Evolutionary conservation across 1,140 invertebrate species (phyloP).

Genomic region (Drosophila hydei): DNA sequence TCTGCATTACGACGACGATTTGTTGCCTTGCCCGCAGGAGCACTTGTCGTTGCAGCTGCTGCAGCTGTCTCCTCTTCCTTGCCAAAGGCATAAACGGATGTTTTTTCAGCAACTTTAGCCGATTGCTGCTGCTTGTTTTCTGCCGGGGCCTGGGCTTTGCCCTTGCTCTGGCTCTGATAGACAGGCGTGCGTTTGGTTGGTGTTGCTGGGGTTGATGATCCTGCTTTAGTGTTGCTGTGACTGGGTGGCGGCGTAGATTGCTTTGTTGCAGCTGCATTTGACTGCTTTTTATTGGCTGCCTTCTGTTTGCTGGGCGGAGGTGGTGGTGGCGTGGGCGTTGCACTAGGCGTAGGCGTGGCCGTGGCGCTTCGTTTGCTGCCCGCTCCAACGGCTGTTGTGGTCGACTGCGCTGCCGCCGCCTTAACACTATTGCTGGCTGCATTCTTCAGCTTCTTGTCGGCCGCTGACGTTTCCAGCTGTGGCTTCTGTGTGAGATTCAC

Average conservation of each 20-base stretch:
- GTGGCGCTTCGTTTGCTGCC: constrained; percentile 35
- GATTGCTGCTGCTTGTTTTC: constrained; percentile 43
- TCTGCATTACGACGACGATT: constrained; percentile 52
- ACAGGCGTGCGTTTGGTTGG: constrained; percentile 65
- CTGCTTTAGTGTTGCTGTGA: constrained; percentile 10
- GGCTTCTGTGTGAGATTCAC: constrained; percentile 73
- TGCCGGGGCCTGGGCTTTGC: constrained; percentile 39
- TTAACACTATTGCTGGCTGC: constrained; percentile 16
- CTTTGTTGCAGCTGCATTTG: constrained; percentile 7
- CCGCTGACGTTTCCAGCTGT: constrained; percentile 15
- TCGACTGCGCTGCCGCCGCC: constrained; percentile 15
- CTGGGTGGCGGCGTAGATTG: constrained; percentile 12
- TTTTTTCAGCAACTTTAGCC: constrained; percentile 12
- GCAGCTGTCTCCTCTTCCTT: constrained; percentile 58
- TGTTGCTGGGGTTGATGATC: constrained; percentile 26
- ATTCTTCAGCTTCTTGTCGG: constrained; percentile 61
- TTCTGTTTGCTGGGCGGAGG: constrained; percentile 48
- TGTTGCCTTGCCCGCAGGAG: constrained; percentile 19
- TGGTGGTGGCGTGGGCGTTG: constrained; percentile 22
- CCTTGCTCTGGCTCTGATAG: constrained; percentile 65
- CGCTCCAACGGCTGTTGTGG: constrained; percentile 2
- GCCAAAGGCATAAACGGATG: constrained; percentile 69
- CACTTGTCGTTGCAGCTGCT: not conserved
- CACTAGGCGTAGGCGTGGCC: constrained; percentile 49
- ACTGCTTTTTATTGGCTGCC: constrained; percentile 46